Conservation (phyloP, 2,113 vertebrate genomes). For the Burhinus bistriatus region DNA sequence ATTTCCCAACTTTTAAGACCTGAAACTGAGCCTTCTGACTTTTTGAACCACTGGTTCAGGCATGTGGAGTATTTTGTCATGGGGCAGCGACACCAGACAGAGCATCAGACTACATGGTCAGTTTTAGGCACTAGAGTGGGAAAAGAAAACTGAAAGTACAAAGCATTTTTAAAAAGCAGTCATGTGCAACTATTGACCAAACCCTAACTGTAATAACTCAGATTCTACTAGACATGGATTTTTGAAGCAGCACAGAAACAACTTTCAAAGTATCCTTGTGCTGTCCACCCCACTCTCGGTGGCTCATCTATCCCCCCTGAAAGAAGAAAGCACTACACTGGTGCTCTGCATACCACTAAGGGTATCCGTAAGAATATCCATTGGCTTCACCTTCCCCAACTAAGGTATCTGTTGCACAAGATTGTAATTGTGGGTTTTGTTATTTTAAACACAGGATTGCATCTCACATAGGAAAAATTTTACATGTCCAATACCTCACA, state of each 20-base stretch:
- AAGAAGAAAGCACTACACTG: rapidly evolving
- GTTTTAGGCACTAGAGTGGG: not conserved
- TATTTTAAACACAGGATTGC: not conserved
- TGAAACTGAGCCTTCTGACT: not conserved
- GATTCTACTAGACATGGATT: rapidly evolving
- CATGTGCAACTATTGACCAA: rapidly evolving
- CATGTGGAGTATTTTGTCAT: not conserved
- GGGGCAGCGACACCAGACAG: not conserved
- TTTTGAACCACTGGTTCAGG: not conserved
- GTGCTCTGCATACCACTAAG: not conserved
- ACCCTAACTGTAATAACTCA: not conserved
- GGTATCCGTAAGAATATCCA: not conserved
- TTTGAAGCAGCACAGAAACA: not conserved
- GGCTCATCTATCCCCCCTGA: not conserved
- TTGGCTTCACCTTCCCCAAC: not conserved
- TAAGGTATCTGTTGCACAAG: not conserved
- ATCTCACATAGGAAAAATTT: not conserved
- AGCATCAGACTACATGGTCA: rapidly evolving
- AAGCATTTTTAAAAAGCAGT: not conserved
- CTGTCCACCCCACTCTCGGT: rapidly evolving
- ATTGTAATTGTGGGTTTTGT: rapidly evolving
- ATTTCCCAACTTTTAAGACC: not conserved
- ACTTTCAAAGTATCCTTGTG: not conserved
- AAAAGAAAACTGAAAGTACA: not conserved
- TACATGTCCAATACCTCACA: rapidly evolving